Base-by-base conservation (phyloP, 2,113 vertebrate genomes). In the Equus przewalskii region DNA sequence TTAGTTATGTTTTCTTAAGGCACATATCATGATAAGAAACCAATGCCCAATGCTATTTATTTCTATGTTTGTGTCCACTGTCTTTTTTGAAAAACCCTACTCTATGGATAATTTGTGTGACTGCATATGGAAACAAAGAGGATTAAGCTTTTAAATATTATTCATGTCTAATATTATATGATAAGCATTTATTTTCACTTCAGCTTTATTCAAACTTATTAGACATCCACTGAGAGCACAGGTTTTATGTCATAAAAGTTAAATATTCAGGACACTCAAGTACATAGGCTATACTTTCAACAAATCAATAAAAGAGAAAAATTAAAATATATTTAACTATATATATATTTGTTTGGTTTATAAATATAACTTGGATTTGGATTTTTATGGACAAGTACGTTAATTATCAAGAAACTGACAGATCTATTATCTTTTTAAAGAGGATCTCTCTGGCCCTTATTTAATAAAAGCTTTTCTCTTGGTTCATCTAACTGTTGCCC, bases 401-500 rank as follows among this genome's bases (percentile, higher is more conserved):
- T 84, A 88, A 78, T 82, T 64, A 75, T 84, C 51, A 8, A 69
- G 62, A 67, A 83, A 89, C 7, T 75, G 94, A 93, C 67, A 96
- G 49, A 19, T 95, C 46, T 93, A 69, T 96, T 95, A 41, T 83
- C 36, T 94, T 86, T 75, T 62, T 54, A 96, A 95, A 69, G 64
- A 24, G 33, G 54, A n/a, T 89, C 58, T 73, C 62, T 44, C 16
- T 70, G 82, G 85, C 9, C 44, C 54, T 91, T 73, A 83, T 89
- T 97, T 97, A 91, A 94, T 91, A 85, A 89, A 85, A 89, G 72
- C 62, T 67, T 94, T 94, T 94, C 36, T 75, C 56, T 97, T 93
- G 67, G 78, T 84, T 97, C 85, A 96, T 97, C 83, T 91, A 83
- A 97, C 94, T 94, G 58, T 70, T 96, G 72, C 91, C 89, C 96